These are phyloP conservation scores for Takifugu bimaculatus DNA, from an alignment of 2,113 vertebrate species.

Conservation along the genomic window DNA sequence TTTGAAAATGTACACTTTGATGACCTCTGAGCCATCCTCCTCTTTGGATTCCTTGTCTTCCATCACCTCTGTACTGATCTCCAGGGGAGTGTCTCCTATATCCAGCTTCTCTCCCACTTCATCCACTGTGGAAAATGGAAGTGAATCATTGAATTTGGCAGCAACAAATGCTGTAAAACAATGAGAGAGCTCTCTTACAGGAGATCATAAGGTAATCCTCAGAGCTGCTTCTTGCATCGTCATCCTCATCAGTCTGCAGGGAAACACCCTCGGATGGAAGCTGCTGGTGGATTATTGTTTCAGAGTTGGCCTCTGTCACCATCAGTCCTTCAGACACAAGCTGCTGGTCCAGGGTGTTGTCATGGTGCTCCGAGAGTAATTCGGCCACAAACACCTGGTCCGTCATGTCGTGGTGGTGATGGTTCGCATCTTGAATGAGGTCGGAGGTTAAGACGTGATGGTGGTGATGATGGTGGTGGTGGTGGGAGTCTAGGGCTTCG, in stretches of 20 bases:
- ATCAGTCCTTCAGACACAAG: conserved; percentile 93
- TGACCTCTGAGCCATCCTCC: conserved; percentile 93
- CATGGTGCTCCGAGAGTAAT: conserved; percentile 83
- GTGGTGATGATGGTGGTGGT: conserved; percentile 69
- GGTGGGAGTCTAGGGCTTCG: conserved; percentile 84
- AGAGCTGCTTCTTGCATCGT: conserved; percentile 88
- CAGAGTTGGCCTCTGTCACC: conserved; percentile 85
- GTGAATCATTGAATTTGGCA: conserved; percentile 10
- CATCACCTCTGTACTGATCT: conserved; percentile 90
- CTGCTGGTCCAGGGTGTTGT: conserved; percentile 87
- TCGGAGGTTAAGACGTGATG: conserved; percentile 87
- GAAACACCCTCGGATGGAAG: conserved; percentile 83
- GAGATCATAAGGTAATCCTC: conserved; percentile 99
- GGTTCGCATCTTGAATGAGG: conserved; percentile 78
- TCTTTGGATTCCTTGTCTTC: conserved; percentile 91
- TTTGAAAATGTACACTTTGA: conserved; percentile 99
- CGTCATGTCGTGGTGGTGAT: conserved; percentile 84
- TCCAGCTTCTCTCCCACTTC: conserved; percentile 97
- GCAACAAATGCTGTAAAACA: not conserved
- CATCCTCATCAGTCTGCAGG: conserved; percentile 89
- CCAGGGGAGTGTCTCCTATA: conserved; percentile 89
- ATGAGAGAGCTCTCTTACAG: conserved; percentile 61
- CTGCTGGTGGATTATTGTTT: conserved; percentile 85
- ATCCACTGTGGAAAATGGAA: conserved; percentile 82
- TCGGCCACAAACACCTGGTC: conserved; percentile 97